phyloP scores from a whole-genome alignment of 1,140 invertebrate species.

The Wiebesia pumilae region DNA sequence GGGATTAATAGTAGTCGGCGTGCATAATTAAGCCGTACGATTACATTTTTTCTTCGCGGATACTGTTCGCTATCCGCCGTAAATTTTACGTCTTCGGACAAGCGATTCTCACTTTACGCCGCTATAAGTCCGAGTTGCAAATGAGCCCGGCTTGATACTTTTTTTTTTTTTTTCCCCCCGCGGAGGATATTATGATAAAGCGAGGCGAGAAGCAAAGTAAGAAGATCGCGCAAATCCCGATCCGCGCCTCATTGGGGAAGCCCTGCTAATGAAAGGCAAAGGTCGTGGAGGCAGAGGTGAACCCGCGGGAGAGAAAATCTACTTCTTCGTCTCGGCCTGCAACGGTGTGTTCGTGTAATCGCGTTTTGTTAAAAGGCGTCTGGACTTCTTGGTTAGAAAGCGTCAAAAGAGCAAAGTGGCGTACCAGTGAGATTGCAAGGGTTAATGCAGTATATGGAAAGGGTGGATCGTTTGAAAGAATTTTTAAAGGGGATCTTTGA shows the following conservation, averaged over 20 bases:
- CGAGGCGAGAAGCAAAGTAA: background rate
- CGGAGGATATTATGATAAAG: constrained; percentile 39
- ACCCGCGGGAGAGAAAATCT: constrained; percentile 13
- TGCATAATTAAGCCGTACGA: background rate
- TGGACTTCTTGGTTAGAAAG: background rate
- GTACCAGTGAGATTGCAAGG: background rate
- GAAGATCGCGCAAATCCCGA: constrained; percentile 6
- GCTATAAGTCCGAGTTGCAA: background rate
- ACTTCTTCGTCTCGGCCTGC: background rate
- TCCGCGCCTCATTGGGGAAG: constrained; percentile 27
- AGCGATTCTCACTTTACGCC: background rate
- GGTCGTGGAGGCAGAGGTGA: background rate
- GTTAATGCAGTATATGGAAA: background rate
- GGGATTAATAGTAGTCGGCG: background rate
- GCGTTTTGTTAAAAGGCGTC: background rate
- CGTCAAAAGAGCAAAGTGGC: background rate
- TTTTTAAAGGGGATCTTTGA: background rate
- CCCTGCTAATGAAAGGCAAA: constrained; percentile 42
- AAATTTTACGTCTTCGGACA: background rate
- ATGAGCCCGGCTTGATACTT: background rate
- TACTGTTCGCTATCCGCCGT: background rate
- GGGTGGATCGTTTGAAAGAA: background rate
- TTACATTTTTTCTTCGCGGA: background rate
- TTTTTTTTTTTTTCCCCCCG: background rate
- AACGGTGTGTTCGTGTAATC: background rate